Evolutionary conservation across 2,888 invertebrate genomes (phyloP), one percentile per base, ranked within the genome.

Genomic region (Metacarcinus magister): DNA sequence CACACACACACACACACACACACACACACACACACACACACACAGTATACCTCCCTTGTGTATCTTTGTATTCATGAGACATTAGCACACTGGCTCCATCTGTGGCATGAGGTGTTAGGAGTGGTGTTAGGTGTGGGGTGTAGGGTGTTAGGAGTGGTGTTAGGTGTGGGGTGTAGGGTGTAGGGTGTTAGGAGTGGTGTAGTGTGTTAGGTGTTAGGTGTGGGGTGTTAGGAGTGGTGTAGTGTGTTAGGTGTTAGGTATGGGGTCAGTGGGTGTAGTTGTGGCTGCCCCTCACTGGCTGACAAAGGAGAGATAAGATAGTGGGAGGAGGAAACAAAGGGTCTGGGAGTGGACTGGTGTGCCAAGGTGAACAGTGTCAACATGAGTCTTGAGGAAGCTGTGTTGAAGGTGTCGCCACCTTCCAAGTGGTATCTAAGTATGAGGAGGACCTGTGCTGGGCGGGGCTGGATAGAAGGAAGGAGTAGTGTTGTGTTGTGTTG

Each of bases 391-490:
- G 28, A 94, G n/a, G 94, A 46, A 48, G 19, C 82, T 2, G 46
- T 94, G 48, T 39, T 28, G n/a, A 43, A 75, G 44, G 67, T 67
- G 13, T 75, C 39, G 23, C 93, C 93, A 7, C n/a, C 39, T 19
- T 67, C 44, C 39, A 93, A 93, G 43, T 93, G 93, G 93, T 93
- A 75, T 39, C 67, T 93, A 93, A 75, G 93, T 93, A 67, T 48
- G 91, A 5, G 8, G 90, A 46, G 32, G 43, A 90, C 90, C 44
- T 23, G 46, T 90, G 90, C 0, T 44, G 90, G 82, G 32, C 13
- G 16, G 90, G 28, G 87, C 48, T 48, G 13, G 48, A 48, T 8
- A 8, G 48, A 5, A 5, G 5, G 7, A 10, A 1, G 8, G 75
- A 10, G 23, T 8, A 28, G 75, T 39, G 75, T 75, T 75, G 7